Base-by-base conservation (phyloP, 2,113 vertebrate species). In the Murina feae region DNA sequence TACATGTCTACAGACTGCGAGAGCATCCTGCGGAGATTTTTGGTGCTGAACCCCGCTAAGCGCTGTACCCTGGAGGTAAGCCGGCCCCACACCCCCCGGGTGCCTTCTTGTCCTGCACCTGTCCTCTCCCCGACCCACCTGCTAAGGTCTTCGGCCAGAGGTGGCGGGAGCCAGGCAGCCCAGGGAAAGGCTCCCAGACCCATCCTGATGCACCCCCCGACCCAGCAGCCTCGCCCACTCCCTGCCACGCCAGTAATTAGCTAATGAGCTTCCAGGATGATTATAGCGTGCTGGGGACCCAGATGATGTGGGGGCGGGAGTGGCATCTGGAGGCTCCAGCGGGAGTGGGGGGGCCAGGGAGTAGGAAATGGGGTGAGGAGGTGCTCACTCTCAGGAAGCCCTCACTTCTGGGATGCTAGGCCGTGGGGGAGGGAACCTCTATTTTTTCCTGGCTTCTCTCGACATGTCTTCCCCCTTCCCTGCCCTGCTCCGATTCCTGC, bases 1-100 rank as follows among this genome's bases (percentile, higher is more conserved):
- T 99, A 99, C 98, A 99, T 99, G 99, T 99, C 99, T 3, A 99
- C 99, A 0, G 99, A 99, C 96, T 99, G 99, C 0, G 99, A 99
- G 97, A 99, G 99, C 96, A 99, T 99, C 97, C 98, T 99, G 89
- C 98, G 99, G 63, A 98, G 98, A 72, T 99, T 99, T 93, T 98
- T 99, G 96, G 99, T 99, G 96, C 99, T 99, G 87, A 99, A 99
- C 95, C 99, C 99, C 0, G 92, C 98, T 92, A 99, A 99, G 79
- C 98, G 99, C 96, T 99, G 99, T 86, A 99, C 99, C 14, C 98
- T 99, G 6, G 99, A 99, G 98, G 99, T 99, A 87, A 90, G 83
- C 18, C 3, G 1, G 10, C 30, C 65, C 53, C 9, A 0, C 1
- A 2, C 3, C 14, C 60, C 10, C n/a, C 32, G 23, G 1, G 4